Conservation (phyloP, 2,888 invertebrate species). For the Synergus itoensis region DNA sequence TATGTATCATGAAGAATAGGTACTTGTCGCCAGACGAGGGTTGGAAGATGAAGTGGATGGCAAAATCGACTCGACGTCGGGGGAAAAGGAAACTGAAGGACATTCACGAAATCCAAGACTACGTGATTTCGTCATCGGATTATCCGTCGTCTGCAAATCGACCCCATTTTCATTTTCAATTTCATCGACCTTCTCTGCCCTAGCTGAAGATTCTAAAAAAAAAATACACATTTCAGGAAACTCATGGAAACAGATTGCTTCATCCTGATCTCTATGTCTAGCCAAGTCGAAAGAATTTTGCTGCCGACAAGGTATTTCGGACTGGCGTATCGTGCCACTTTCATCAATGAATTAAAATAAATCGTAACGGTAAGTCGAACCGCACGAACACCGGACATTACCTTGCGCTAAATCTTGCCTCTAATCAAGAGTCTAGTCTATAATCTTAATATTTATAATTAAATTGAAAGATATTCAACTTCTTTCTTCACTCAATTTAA, state of each 20-base stretch:
- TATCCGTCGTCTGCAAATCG: neutral
- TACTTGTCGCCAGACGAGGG: conserved; percentile 23
- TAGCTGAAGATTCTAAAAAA: conserved; percentile 2
- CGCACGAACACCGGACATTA: conserved; percentile 24
- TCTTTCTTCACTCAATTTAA: neutral
- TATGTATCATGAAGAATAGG: neutral
- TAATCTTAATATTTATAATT: conserved; percentile 30
- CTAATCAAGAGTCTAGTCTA: conserved; percentile 28
- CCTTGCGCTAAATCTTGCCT: conserved; percentile 31
- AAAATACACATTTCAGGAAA: conserved; percentile 5
- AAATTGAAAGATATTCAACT: neutral
- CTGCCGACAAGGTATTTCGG: conserved; percentile 23
- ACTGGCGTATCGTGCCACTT: conserved; percentile 35
- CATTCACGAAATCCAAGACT: conserved; percentile 3
- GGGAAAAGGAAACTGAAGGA: neutral
- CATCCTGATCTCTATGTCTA: conserved; percentile 10
- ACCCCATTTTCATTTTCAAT: neutral
- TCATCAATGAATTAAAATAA: conserved; percentile 40
- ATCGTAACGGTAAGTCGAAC: conserved; percentile 34
- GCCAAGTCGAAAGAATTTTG: conserved; percentile 29
- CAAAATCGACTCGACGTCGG: conserved; percentile 5
- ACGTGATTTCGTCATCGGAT: conserved; percentile 8
- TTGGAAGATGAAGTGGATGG: conserved; percentile 21
- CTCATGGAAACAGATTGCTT: neutral
- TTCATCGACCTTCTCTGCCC: neutral